Base-by-base conservation (phyloP, 2,797 vertebrate genomes). In the Galago senegalensis region DNA sequence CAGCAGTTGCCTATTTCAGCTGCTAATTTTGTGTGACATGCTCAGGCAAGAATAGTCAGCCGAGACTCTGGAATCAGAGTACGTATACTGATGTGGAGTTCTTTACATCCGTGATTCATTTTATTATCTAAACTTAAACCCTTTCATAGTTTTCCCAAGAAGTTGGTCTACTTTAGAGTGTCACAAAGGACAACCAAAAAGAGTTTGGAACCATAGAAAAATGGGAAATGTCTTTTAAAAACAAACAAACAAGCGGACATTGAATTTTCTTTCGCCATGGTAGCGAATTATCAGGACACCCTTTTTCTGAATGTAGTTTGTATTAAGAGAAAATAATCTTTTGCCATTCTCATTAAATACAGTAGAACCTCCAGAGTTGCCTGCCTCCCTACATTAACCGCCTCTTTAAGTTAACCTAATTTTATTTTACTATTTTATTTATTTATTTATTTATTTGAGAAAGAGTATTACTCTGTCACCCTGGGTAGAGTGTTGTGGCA, bases 151-250 rank as follows among this genome's bases (percentile, higher is more conserved):
- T 31, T 37, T 92, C 79, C 56, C 25, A n/a, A 86, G 77, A 46
- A 85, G 73, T 67, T 65, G 75, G 80, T 96, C 63, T 81, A 31
- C 75, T 93, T 75, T 60, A 93, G 87, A 96, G 91, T 89, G 89
- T 91, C 61, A 82, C 81, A 84, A 93, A 96, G 94, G 87, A 89
- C 86, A 96, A 89, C 53, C 29, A 40, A 76, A 96, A 60, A 29
- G 49, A 86, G 46, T 92, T 90, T 43, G 70, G 89, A 88, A 89
- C 58, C 46, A 92, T 56, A 96, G 82, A 82, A 81, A 91, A 89
- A 65, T 93, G n/a, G 25, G 82, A 90, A 87, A 79, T 65, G 34
- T 29, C 56, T 83, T 10, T 43, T 69, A 29, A 63, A 63, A 63
- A 63, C 34, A 34, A 29, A 27, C 25, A 63, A 69, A 69, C 46